Evolutionary conservation across 2,888 invertebrate genomes (phyloP).

Genomic region (Dilophus febrilis): DNA sequence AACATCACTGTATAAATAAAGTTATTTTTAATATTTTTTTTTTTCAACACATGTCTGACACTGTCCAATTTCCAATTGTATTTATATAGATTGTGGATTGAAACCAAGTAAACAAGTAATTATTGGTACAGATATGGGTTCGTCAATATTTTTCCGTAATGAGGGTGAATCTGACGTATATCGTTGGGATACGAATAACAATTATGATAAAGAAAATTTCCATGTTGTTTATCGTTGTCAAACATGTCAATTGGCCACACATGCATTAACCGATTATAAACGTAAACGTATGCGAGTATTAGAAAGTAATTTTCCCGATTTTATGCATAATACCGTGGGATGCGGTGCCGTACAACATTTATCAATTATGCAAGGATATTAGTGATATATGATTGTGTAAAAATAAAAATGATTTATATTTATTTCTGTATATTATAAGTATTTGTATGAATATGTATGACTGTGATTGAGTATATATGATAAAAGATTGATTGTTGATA

Average conservation of each 20-base stretch:
- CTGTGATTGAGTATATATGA: too few species aligned
- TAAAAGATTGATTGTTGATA: too few species aligned
- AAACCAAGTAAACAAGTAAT: slow-evolving; percentile 40
- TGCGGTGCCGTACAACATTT: slow-evolving; percentile 41
- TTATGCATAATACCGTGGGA: slow-evolving; percentile 40
- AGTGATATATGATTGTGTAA: slow-evolving; percentile 6
- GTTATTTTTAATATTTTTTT: background rate
- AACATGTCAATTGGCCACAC: slow-evolving; percentile 37
- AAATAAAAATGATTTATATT: too few species aligned
- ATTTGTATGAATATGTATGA: too few species aligned
- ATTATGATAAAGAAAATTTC: slow-evolving; percentile 32
- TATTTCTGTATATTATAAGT: too few species aligned
- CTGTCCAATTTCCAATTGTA: background rate
- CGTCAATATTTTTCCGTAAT: slow-evolving; percentile 40
- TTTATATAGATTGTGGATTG: slow-evolving; percentile 32
- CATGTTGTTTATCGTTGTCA: slow-evolving; percentile 35
- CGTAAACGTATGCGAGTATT: slow-evolving; percentile 38
- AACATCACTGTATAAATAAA: too few species aligned
- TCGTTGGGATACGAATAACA: slow-evolving; percentile 37
- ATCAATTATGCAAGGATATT: slow-evolving; percentile 17
- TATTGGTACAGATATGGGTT: slow-evolving; percentile 44
- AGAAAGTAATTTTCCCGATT: slow-evolving; percentile 47
- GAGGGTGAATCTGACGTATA: slow-evolving; percentile 39
- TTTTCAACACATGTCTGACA: too few species aligned
- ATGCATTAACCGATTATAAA: slow-evolving; percentile 39